Base-by-base conservation (phyloP, 1,140 invertebrate genomes). In the Orchesella cincta region DNA sequence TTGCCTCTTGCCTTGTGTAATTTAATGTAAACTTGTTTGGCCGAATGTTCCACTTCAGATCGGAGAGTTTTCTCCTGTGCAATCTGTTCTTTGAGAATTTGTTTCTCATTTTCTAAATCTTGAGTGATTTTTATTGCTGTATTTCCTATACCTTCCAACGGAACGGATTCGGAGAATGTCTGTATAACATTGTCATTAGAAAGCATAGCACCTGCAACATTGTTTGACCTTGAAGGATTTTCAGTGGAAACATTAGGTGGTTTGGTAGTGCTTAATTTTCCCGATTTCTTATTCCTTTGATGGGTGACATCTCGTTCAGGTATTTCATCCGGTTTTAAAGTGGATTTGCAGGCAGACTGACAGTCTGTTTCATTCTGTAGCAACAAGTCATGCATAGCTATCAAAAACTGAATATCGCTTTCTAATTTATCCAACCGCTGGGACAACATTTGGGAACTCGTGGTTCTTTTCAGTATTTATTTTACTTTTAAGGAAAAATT, bases 381-480 rank as follows among this genome's bases (percentile, higher is more conserved):
- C 8, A 67, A 33, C 62, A 67, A 12, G 14, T 67, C 62, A 12
- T 78, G 77, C 64, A 78, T 74, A 0, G 73, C 72, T 18, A 74
- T 34, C n/a, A 78, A 1, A 5, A 78, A 31, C 28, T 78, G 74
- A 26, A 78, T 34, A 39, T 78, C 77, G 3, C 67, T 75, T 34
- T 78, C 77, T 2, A 78, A 67, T 34, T 70, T 78, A 51, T 78
- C 67, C 3, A 78, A 31, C 18, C 64, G 67, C 12, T 67, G 62
- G n/a, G 62, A 29, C 26, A 67, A 33, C 62, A 67, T 67, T 46
- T 46, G 39, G n/a, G n/a, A n/a, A n/a, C n/a, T n/a, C n/a, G n/a
- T n/a, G n/a, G n/a, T n/a, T n/a, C n/a, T n/a, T n/a, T n/a, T n/a
- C n/a, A n/a, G n/a, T n/a, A n/a, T n/a, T n/a, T n/a, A n/a, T n/a